phyloP scores from a whole-genome alignment of 2,888 invertebrate genomes.

The Ophioninae sp. region DNA sequence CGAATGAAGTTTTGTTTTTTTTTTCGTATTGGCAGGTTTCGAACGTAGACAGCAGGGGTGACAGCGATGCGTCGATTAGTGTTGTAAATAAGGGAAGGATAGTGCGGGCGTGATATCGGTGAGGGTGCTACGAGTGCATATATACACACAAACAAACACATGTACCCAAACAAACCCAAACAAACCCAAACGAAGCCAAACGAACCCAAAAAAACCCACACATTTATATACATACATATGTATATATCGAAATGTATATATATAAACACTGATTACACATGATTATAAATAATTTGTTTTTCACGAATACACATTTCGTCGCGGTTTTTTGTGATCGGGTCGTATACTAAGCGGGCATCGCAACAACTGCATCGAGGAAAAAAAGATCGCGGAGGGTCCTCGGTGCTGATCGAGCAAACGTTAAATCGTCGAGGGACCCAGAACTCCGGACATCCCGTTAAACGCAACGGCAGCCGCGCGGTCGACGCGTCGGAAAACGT shows the following conservation, averaged over 20 bases:
- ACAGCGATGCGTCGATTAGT: constrained; percentile 44
- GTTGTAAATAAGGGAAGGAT: constrained; percentile 57
- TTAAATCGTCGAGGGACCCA: constrained; percentile 12
- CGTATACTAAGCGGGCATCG: constrained; percentile 16
- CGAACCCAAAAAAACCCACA: too few species aligned
- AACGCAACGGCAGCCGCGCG: constrained; percentile 10
- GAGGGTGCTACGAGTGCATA: constrained; percentile 44
- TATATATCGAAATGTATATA: background rate
- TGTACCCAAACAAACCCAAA: background rate
- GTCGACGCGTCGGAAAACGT: constrained; percentile 1
- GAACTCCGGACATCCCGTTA: constrained; percentile 4
- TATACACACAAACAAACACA: constrained; percentile 13
- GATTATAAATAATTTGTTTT: constrained; percentile 12
- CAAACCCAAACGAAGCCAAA: too few species aligned
- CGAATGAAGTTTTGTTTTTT: constrained; percentile 24
- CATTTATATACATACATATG: constrained; percentile 15
- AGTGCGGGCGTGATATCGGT: constrained; percentile 39
- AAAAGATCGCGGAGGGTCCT: constrained; percentile 9
- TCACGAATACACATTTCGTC: background rate
- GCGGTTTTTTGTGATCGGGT: background rate
- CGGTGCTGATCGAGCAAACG: constrained; percentile 45
- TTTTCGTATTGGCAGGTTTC: constrained; percentile 56
- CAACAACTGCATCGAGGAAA: constrained; percentile 23
- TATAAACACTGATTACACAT: background rate
- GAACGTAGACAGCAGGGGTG: constrained; percentile 57